Base-by-base conservation (phyloP, 2,888 invertebrate species). In the Noctua janthina region DNA sequence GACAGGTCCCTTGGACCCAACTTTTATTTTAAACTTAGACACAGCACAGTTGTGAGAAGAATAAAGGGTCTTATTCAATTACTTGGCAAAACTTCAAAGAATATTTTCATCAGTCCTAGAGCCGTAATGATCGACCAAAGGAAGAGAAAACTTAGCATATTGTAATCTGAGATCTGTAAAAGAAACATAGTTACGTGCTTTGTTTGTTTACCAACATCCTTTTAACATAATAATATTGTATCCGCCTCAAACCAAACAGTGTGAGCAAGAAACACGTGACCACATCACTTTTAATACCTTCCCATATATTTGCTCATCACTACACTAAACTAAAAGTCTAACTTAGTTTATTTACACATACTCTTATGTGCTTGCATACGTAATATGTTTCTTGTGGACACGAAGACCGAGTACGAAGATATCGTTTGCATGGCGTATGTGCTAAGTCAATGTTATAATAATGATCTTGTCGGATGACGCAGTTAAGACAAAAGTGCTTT, bases 271-370 rank as follows among this genome's bases (percentile, higher is more conserved):
- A 62, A 80, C 78, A 81, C 76, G 81, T 87, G 83, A 79, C 68
- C 56, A 79, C 78, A 72, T 82, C 76, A 83, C 81, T 69, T 70
- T 66, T 59, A n/a, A 71, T 78, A 73, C 43, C 51, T 79, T 43
- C 6, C 54, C 62, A 85, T 88, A 90, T 86, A 89, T 89, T 89
- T 74, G 69, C 77, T 71, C 62, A 84, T 67, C 84, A 89, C 86
- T 89, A 88, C 85, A 83, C 84, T 82, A 72, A 78, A 85, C 82
- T 83, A 78, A 49, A 83, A 76, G 73, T 73, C 72, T 75, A 76
- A 78, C 81, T 82, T 49, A 82, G 68, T 78, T 67, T 87, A 83
- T 89, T 87, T 81, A 79, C 88, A 56, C 23, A 74, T 69, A 74
- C 79, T 75, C 79, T 74, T 80, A 81, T 66, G 35, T 87, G 67